These are phyloP conservation scores for Molossus alvarezi DNA, from an alignment of 2,797 vertebrate genomes.

Conservation along the genomic window DNA sequence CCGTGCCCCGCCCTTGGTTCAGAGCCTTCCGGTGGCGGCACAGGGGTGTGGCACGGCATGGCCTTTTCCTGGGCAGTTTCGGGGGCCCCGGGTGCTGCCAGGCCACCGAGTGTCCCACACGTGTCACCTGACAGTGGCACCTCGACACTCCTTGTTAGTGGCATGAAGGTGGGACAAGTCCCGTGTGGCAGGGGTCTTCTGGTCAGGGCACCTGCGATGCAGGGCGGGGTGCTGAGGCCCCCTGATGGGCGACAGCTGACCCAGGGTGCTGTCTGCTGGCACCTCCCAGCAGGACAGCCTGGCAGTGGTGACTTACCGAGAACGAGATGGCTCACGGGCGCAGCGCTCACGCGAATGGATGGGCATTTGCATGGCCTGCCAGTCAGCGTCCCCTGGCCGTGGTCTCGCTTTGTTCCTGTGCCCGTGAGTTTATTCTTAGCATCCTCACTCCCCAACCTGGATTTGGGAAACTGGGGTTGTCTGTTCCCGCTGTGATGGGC, in stretches of 20 bases:
- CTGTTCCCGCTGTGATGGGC: neutral
- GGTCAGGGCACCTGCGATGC: neutral
- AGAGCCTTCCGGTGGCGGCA: neutral
- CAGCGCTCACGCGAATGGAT: neutral
- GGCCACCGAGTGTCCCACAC: neutral
- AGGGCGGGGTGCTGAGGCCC: neutral
- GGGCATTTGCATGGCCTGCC: neutral
- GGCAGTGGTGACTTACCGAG: constrained; percentile 72
- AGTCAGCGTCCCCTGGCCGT: constrained; percentile 19
- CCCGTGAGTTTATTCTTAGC: constrained; percentile 61
- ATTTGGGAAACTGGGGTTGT: neutral
- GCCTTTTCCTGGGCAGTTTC: neutral
- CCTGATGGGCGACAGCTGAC: neutral
- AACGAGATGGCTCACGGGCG: neutral
- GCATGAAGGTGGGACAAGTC: neutral
- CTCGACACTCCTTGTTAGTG: neutral
- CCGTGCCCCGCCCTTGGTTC: fast-evolving
- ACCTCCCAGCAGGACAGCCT: constrained; percentile 34
- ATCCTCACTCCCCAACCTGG: constrained; percentile 63
- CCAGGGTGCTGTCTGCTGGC: neutral
- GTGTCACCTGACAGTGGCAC: neutral
- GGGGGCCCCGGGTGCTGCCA: neutral
- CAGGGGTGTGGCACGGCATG: neutral
- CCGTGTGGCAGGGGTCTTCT: neutral
- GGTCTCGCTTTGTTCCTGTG: constrained; percentile 44